Percentiles rank a stretch among this genome's conserved stretches.
These are phyloP conservation scores for Turritopsis rubra DNA, from an alignment of 30 jellyfish, hydroid and myxozoan species.

Conservation along the genomic window DNA sequence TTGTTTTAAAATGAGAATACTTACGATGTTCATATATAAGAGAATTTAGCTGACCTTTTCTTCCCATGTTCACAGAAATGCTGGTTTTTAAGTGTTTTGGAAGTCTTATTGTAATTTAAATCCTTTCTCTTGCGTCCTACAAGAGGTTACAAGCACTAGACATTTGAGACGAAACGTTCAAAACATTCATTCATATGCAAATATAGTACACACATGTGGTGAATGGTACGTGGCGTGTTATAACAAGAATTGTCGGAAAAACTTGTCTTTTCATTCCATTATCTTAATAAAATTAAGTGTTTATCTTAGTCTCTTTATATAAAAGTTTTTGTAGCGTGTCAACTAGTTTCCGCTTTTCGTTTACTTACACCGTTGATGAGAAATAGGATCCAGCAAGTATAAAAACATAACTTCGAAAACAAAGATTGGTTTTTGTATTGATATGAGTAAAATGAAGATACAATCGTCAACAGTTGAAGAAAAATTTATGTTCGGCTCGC, in stretches of 20 bases:
- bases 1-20: not conserved
- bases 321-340: not conserved
- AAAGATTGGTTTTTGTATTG: conserved; percentile 2
- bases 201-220: conserved; percentile 9
- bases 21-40: not conserved
- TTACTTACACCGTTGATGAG: not conserved
- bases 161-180: not conserved
- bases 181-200: not conserved
- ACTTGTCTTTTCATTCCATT: not conserved
- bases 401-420: conserved; percentile 1
- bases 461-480: conserved; percentile 33
- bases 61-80: not conserved
- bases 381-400: conserved; percentile 7
- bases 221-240: conserved; percentile 7
- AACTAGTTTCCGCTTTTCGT: conserved; percentile 2
- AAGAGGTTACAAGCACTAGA: not conserved
- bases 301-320: not conserved
- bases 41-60: not conserved
- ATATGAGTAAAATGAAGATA: conserved; percentile 26
- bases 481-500: conserved; percentile 41
- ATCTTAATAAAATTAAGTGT: not conserved
- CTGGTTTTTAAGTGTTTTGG: not conserved
- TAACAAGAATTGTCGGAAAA: not conserved
- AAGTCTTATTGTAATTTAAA: not conserved
- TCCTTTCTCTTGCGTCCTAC: not conserved